Conservation (phyloP, 1,140 invertebrate genomes). For the Drosophila nigromelanica region DNA sequence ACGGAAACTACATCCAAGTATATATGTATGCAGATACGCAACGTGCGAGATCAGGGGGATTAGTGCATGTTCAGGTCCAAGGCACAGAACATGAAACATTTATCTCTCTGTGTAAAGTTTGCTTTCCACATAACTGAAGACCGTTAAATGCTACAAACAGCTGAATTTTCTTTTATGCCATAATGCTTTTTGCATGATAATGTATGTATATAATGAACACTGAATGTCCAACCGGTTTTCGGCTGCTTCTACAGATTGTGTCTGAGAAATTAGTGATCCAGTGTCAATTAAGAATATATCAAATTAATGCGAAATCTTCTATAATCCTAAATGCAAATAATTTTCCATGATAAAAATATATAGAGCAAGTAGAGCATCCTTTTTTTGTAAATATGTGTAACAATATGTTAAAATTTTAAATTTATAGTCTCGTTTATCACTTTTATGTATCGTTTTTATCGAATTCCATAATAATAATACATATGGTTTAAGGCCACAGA, state of each 20-base stretch:
- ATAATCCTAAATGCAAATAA: too few relatives aligned
- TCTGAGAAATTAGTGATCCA: slow-evolving; percentile 13
- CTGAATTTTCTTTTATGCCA: slow-evolving; percentile 75
- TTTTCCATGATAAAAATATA: too few relatives aligned
- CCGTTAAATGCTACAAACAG: slow-evolving; percentile 80
- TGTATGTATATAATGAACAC: slow-evolving; percentile 22
- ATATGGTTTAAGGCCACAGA: too few relatives aligned
- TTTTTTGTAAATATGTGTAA: too few relatives aligned
- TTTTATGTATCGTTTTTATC: too few relatives aligned
- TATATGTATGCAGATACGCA: slow-evolving; percentile 3
- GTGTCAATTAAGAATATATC: slow-evolving; percentile 59
- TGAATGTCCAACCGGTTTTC: slow-evolving; percentile 50
- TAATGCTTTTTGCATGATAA: slow-evolving; percentile 34
- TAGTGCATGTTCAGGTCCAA: slow-evolving; percentile 19
- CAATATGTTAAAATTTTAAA: too few relatives aligned
- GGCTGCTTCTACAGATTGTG: not conserved
- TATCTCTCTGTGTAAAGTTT: slow-evolving; percentile 19
- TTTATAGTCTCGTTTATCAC: too few relatives aligned
- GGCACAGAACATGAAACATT: slow-evolving; percentile 5
- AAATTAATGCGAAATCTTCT: too few relatives aligned
- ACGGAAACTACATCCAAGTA: slow-evolving; percentile 28
- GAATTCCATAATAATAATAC: too few relatives aligned
- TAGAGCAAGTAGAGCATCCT: too few relatives aligned
- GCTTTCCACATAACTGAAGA: slow-evolving; percentile 28
- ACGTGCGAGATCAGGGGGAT: slow-evolving; percentile 28